Evolutionary conservation across 2,888 invertebrate genomes (phyloP).

Genomic region (Brachyptera putata): DNA sequence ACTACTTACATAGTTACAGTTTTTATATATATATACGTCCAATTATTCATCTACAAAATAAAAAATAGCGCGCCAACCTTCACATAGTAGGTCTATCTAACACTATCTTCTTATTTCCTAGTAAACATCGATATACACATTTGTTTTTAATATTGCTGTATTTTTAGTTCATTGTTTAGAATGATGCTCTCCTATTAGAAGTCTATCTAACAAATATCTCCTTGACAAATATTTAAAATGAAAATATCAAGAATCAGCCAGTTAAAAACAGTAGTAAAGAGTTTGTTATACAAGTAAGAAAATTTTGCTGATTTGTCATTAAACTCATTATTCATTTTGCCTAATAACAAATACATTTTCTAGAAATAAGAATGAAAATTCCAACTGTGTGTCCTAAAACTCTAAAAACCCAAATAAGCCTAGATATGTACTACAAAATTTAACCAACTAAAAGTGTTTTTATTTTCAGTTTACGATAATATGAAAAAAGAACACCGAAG

Average conservation of each 20-base stretch:
- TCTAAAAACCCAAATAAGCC: too few relatives aligned
- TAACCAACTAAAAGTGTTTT: too few relatives aligned
- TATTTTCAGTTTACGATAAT: too few relatives aligned
- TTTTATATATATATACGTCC: neutral
- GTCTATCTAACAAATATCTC: slow-evolving; percentile 6
- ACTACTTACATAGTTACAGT: neutral
- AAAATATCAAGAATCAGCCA: too few relatives aligned
- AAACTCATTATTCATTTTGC: too few relatives aligned
- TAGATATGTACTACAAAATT: too few relatives aligned
- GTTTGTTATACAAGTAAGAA: too few relatives aligned
- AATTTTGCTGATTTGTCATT: too few relatives aligned
- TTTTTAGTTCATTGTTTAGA: slow-evolving; percentile 18
- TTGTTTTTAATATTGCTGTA: slow-evolving; percentile 17
- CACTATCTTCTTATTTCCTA: neutral
- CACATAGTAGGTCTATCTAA: neutral
- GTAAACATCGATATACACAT: slow-evolving; percentile 20
- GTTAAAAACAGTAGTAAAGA: too few relatives aligned
- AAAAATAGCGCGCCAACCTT: neutral
- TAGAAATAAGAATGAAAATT: too few relatives aligned
- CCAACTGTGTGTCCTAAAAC: too few relatives aligned
- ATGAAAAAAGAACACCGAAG: neutral
- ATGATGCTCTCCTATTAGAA: slow-evolving; percentile 12
- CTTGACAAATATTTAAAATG: neutral
- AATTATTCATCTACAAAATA: neutral
- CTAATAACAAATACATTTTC: too few relatives aligned